These are phyloP conservation scores for Salminus brasiliensis DNA, from an alignment of 2,113 vertebrate genomes.

Conservation along the genomic window DNA sequence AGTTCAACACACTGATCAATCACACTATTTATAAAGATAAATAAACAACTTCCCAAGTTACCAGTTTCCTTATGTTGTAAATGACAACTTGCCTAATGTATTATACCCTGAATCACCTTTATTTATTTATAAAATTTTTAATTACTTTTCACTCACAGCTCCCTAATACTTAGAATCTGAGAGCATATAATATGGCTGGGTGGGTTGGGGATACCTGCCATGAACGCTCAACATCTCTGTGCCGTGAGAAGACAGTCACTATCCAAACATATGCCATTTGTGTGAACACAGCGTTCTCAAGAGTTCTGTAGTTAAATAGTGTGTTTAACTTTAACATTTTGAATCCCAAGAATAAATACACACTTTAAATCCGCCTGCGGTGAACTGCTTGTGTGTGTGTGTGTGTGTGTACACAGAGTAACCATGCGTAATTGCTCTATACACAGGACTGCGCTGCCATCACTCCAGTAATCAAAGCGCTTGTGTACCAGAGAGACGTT, in stretches of 20 bases:
- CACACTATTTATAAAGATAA: background rate
- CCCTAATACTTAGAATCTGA: too few relatives aligned
- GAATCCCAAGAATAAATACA: background rate
- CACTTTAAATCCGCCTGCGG: background rate
- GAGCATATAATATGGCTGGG: too few relatives aligned
- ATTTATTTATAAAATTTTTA: too few relatives aligned
- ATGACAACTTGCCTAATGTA: too few relatives aligned
- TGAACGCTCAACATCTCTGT: background rate
- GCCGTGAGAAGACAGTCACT: background rate
- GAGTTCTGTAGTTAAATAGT: background rate
- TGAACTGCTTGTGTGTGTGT: too few relatives aligned
- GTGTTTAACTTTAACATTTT: constrained; percentile 14
- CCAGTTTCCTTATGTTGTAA: too few relatives aligned
- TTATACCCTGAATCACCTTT: too few relatives aligned
- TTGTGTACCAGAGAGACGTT: background rate
- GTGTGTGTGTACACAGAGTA: background rate
- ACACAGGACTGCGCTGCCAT: background rate
- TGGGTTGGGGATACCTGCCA: background rate
- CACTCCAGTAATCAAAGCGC: background rate
- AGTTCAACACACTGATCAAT: background rate
- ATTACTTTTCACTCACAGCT: too few relatives aligned
- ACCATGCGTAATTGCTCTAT: constrained; percentile 10
- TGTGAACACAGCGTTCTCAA: background rate
- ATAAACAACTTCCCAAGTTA: too few relatives aligned
- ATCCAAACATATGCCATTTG: constrained; percentile 20